These are phyloP conservation scores for Rhamnusium bicolor DNA, from an alignment of 2,888 invertebrate genomes.

Conservation along the genomic window DNA sequence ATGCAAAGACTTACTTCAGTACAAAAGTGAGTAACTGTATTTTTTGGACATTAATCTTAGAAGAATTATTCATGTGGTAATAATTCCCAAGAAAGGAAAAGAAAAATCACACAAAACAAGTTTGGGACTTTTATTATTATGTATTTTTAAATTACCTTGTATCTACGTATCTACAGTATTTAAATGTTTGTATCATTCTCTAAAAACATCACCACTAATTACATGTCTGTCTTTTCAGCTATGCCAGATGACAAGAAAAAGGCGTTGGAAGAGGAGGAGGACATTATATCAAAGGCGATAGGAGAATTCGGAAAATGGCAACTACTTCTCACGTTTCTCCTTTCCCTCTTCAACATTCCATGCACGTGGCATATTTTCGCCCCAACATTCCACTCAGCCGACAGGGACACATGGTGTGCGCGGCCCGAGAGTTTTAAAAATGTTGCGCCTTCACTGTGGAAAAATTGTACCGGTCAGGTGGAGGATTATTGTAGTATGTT, in stretches of 20 bases:
- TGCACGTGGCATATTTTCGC: conserved; percentile 88
- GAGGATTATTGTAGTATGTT: conserved; percentile 75
- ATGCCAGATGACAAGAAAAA: conserved; percentile 58
- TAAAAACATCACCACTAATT: not conserved
- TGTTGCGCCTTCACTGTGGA: conserved; percentile 75
- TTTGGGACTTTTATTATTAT: too few species aligned
- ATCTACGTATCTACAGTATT: too few species aligned
- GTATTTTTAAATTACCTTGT: too few species aligned
- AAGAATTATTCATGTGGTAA: too few species aligned
- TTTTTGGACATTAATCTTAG: too few species aligned
- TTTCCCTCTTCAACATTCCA: conserved; percentile 84
- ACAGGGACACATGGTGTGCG: conserved; percentile 81
- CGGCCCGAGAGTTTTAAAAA: conserved; percentile 74
- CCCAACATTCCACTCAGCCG: conserved; percentile 82
- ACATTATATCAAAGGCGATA: conserved; percentile 79
- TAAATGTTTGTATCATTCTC: too few species aligned
- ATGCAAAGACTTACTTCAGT: too few species aligned
- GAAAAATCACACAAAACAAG: too few species aligned
- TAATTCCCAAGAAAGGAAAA: too few species aligned
- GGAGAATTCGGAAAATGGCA: conserved; percentile 87
- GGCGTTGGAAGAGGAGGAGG: conserved; percentile 67
- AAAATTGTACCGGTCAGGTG: conserved; percentile 78
- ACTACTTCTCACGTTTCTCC: conserved; percentile 80
- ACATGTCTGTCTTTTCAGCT: conserved; percentile 51
- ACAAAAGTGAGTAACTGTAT: too few species aligned